Percentiles rank a stretch among this genome's conserved stretches.
Conservation (phyloP, 2,113 vertebrate species). For the Chaenogobius annularis region DNA sequence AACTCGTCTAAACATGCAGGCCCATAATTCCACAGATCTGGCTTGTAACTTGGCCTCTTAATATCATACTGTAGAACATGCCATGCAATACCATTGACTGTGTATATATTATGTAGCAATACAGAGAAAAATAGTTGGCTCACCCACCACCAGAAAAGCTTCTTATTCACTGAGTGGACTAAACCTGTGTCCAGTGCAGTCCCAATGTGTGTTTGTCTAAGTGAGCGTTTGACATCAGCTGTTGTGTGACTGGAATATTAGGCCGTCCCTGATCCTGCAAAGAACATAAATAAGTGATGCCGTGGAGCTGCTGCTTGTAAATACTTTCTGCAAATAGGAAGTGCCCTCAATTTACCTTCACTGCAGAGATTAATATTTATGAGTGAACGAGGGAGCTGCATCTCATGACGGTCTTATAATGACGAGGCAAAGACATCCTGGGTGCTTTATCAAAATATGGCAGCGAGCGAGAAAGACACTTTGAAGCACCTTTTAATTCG, state of each 20-base stretch:
- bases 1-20: too few relatives aligned
- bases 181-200: background rate
- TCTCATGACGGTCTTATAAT: constrained; percentile 9
- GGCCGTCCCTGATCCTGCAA: constrained; percentile 12
- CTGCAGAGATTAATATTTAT: constrained; percentile 12
- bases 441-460: background rate
- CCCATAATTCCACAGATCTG: too few relatives aligned
- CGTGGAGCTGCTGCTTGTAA: constrained; percentile 21
- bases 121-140: background rate
- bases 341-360: constrained; percentile 1
- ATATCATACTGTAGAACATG: too few relatives aligned
- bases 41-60: too few relatives aligned
- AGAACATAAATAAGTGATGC: constrained; percentile 48
- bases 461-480: background rate
- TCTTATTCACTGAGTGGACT: background rate
- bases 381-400: background rate
- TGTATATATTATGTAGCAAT: too few relatives aligned
- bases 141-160: too few relatives aligned
- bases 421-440: background rate
- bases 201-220: constrained; percentile 1
- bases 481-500: background rate
- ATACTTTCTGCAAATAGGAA: constrained; percentile 27
- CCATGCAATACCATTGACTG: too few relatives aligned
- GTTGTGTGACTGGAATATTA: constrained; percentile 31
- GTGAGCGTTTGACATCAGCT: constrained; percentile 36